A percentile compares a stretch with the other conserved stretches of the same genome.
phyloP scores from a whole-genome alignment of 2,888 invertebrate genomes.

The Cenopis cana region DNA sequence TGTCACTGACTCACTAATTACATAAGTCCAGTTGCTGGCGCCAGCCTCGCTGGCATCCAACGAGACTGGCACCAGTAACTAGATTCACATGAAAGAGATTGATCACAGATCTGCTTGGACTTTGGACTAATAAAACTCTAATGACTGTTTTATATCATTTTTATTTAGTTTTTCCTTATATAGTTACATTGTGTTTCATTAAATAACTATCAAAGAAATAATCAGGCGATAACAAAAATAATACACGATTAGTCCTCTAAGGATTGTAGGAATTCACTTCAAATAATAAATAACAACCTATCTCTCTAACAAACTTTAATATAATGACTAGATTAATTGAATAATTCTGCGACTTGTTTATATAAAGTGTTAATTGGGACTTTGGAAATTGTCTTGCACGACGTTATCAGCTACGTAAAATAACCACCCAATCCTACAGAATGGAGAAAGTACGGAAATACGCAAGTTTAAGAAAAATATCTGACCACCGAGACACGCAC shows the following conservation, averaged over 20 bases:
- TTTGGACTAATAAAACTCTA: conserved; percentile 9
- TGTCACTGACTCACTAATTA: no score
- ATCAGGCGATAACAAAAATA: conserved; percentile 58
- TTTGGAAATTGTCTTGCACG: conserved; percentile 74
- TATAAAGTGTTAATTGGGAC: conserved; percentile 75
- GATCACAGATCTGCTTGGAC: no score
- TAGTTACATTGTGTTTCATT: conserved; percentile 75
- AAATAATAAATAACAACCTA: conserved; percentile 68
- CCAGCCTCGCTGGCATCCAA: no score
- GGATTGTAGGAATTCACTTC: conserved; percentile 72
- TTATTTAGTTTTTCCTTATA: conserved; percentile 64
- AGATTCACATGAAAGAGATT: no score
- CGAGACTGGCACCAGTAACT: no score
- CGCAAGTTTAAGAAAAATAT: conserved; percentile 31
- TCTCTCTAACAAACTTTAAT: conserved; percentile 77
- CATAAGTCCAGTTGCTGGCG: no score
- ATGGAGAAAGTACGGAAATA: not conserved
- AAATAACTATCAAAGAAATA: conserved; percentile 69
- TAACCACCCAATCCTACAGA: conserved; percentile 3
- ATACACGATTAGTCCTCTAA: conserved; percentile 69
- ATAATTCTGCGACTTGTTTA: conserved; percentile 69
- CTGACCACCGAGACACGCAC: conserved; percentile 43
- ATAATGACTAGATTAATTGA: conserved; percentile 79
- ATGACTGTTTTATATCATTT: conserved; percentile 34
- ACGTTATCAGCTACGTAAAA: conserved; percentile 48